Evolutionary conservation across 2,888 invertebrate genomes (phyloP), one percentile per base, ranked within the genome.

Genomic region (Prenolepis imparis): DNA sequence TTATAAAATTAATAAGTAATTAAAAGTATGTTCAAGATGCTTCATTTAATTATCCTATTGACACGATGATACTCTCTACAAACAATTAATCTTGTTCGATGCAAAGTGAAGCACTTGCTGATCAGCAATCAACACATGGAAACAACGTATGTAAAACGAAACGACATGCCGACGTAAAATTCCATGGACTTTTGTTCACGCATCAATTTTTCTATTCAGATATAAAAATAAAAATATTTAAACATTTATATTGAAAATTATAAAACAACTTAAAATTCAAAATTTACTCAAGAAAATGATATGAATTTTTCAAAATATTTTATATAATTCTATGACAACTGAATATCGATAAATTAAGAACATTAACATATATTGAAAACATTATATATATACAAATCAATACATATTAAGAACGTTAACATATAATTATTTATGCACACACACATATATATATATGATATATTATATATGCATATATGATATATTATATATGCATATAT

Each of bases 81-180:
- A 9, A 18, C 18, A 18, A n/a, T 63, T 11, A n/a, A 63, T 63
- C 3, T 9, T 11, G 15, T n/a, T 41, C 44, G 21, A 24, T 28
- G 36, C 8, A 21, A 48, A 63, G 8, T 36, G 6, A 64, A 36
- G 32, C 67, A 82, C 61, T 68, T 52, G 70, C 66, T 81, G 78
- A 82, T 72, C 75, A 67, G 74, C 55, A 59, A 84, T 82, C 88
- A 88, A 66, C 18, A 63, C 66, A 48, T 28, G 83, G 75, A 85
- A 82, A 81, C 81, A 82, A 57, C 63, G 61, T 83, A 32, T 41
- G 48, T 74, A 87, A 86, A 61, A 84, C 70, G 73, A 86, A 70
- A 75, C 32, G 9, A 24, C 3, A 28, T 66, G 80, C 21, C 72
- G 64, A 83, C 67, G 61, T 78, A 41, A 61, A 80, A 84, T 84